Conservation (phyloP, 2,888 invertebrate species). For the Brenthis hecate region DNA sequence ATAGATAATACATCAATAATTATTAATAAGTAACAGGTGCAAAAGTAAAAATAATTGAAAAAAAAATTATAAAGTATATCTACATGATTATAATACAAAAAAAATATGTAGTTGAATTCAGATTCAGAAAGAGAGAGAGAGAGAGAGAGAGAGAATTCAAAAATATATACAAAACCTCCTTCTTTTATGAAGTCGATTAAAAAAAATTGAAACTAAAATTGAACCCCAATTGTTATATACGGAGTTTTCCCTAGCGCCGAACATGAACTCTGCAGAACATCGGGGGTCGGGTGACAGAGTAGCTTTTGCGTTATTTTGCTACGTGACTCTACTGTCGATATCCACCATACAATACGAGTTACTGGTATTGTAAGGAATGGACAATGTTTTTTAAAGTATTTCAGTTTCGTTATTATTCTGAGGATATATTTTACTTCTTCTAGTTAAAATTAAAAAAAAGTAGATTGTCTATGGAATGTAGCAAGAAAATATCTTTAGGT, state of each 20-base stretch:
- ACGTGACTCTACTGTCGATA: conserved; percentile 27
- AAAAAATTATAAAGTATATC: neutral
- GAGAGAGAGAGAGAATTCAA: too few relatives aligned
- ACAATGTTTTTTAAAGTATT: conserved; percentile 9
- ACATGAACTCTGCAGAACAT: conserved; percentile 15
- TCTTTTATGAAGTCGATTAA: too few relatives aligned
- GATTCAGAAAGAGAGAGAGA: too few relatives aligned
- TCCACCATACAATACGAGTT: conserved; percentile 6
- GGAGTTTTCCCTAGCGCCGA: neutral
- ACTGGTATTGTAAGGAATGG: conserved; percentile 9
- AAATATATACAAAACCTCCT: too few relatives aligned
- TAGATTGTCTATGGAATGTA: too few relatives aligned
- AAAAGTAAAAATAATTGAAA: too few relatives aligned
- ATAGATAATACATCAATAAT: too few relatives aligned
- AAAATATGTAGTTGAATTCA: neutral
- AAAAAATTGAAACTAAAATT: neutral
- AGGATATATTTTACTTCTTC: too few relatives aligned
- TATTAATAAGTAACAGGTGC: too few relatives aligned
- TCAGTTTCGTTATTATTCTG: neutral
- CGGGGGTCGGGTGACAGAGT: conserved; percentile 26
- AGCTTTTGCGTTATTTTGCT: conserved; percentile 28
- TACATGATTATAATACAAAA: neutral
- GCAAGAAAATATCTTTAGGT: too few relatives aligned
- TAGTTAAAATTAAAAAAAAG: too few relatives aligned
- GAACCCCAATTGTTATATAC: conserved; percentile 6